phyloP scores from a whole-genome alignment of 1,140 invertebrate genomes.

The Galendromus occidentalis region DNA sequence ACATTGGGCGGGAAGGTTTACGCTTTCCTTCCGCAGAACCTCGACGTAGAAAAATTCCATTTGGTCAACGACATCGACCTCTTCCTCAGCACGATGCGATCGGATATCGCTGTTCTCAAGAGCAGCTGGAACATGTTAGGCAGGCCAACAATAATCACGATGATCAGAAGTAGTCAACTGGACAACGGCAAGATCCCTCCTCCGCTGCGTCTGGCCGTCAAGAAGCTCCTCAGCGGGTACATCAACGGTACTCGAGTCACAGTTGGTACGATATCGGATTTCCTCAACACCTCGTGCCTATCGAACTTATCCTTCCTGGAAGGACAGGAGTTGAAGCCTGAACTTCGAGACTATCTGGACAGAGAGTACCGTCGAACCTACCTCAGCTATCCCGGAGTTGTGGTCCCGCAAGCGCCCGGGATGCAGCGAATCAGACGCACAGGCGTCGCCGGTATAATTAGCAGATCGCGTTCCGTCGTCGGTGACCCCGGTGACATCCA shows the following conservation, averaged over 20 bases:
- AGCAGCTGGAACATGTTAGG: conserved; percentile 76
- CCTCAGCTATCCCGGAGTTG: conserved; percentile 24
- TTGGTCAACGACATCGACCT: conserved; percentile 69
- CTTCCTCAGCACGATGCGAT: conserved; percentile 63
- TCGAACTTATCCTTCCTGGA: conserved; percentile 84
- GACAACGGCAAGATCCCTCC: conserved; percentile 76
- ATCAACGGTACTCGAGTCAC: conserved; percentile 90
- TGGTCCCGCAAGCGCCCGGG: conserved; percentile 4
- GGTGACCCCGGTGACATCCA: conserved; percentile 18
- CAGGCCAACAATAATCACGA: conserved; percentile 54
- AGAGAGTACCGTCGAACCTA: conserved; percentile 55
- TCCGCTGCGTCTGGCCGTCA: conserved; percentile 89
- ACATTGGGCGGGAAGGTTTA: conserved; percentile 85
- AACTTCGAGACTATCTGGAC: conserved; percentile 67
- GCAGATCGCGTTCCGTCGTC: conserved; percentile 23
- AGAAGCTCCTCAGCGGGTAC: conserved; percentile 94
- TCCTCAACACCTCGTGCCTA: conserved; percentile 82
- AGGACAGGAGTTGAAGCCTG: conserved; percentile 60
- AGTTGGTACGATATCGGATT: conserved; percentile 69
- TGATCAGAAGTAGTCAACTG: conserved; percentile 27
- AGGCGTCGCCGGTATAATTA: conserved; percentile 24
- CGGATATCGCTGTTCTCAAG: conserved; percentile 70
- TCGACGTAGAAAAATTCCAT: conserved; percentile 82
- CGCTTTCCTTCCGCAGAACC: conserved; percentile 93
- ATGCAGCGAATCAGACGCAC: conserved; percentile 18